Evolutionary conservation across 2,113 vertebrate genomes (phyloP).

Genomic region (Megaleporinus macrocephalus): DNA sequence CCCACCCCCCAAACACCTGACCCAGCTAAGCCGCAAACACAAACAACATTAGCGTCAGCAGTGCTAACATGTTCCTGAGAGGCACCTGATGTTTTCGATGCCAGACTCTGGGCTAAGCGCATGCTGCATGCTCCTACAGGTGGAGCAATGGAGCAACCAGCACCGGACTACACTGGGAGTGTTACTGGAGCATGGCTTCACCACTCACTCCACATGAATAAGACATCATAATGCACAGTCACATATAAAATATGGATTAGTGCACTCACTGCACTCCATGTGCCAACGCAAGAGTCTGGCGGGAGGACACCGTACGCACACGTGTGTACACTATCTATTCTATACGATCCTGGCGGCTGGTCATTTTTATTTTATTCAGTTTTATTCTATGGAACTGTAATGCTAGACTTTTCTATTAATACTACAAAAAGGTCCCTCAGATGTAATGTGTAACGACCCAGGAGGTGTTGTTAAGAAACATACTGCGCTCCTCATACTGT

Average conservation of each 20-base stretch:
- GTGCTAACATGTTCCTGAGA: background rate
- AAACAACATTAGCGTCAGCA: slow-evolving; percentile 21
- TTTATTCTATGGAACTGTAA: no score
- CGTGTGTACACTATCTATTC: background rate
- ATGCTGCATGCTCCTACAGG: background rate
- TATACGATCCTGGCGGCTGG: no score
- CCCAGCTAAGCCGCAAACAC: slow-evolving; percentile 11
- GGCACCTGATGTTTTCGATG: slow-evolving; percentile 14
- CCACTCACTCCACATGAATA: slow-evolving; percentile 46
- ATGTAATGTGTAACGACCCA: no score
- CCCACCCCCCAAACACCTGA: background rate
- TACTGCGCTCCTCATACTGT: no score
- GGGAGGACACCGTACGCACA: background rate
- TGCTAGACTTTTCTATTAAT: no score
- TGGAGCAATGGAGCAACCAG: slow-evolving; percentile 14
- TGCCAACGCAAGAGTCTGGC: background rate
- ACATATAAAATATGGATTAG: slow-evolving; percentile 49
- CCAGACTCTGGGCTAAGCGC: background rate
- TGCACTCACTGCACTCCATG: background rate
- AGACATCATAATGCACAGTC: slow-evolving; percentile 50
- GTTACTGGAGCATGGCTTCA: slow-evolving; percentile 35
- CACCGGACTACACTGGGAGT: slow-evolving; percentile 22
- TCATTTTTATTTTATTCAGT: no score
- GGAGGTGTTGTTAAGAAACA: no score
- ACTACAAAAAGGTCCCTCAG: no score